These are phyloP conservation scores for Apamea monoglypha DNA, from an alignment of 2,888 invertebrate species.

Conservation along the genomic window DNA sequence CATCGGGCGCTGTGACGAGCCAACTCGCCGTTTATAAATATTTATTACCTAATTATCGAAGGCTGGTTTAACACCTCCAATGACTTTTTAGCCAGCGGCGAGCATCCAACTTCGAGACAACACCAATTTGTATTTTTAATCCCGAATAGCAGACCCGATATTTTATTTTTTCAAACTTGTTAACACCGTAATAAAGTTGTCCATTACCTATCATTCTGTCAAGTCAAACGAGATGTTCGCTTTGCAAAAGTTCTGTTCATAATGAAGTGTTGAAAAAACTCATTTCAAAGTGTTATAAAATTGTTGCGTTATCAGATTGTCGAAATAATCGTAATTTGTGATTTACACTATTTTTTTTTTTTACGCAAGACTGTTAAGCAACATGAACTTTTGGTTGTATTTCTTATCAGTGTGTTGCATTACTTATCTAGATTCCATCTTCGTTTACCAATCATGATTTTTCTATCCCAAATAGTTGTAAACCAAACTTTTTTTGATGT, in stretches of 20 bases:
- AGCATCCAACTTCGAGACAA: constrained; percentile 71
- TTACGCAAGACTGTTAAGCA: constrained; percentile 36
- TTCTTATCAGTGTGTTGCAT: constrained; percentile 59
- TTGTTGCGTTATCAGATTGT: constrained; percentile 60
- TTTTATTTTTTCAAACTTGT: constrained; percentile 71
- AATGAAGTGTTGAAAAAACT: constrained; percentile 64
- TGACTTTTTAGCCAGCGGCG: constrained; percentile 78
- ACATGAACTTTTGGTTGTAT: constrained; percentile 65
- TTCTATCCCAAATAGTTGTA: constrained; percentile 10
- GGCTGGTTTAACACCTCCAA: constrained; percentile 81
- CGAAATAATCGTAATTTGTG: constrained; percentile 65
- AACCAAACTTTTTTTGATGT: neutral
- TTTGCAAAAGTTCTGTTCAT: constrained; percentile 66
- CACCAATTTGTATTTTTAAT: constrained; percentile 74
- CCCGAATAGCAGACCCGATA: constrained; percentile 59
- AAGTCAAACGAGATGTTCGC: constrained; percentile 64
- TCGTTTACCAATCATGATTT: constrained; percentile 21
- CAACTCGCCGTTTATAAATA: constrained; percentile 86
- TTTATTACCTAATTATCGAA: constrained; percentile 87
- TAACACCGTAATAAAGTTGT: constrained; percentile 79
- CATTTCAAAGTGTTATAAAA: constrained; percentile 59
- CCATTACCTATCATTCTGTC: constrained; percentile 77
- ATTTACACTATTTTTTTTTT: constrained; percentile 58
- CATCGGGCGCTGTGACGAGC: constrained; percentile 78
- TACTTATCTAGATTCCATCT: constrained; percentile 56